A percentile compares a stretch with the other conserved stretches of the same genome.
Evolutionary conservation across 2,888 invertebrate genomes (phyloP).

Genomic region (Oligia latruncula): DNA sequence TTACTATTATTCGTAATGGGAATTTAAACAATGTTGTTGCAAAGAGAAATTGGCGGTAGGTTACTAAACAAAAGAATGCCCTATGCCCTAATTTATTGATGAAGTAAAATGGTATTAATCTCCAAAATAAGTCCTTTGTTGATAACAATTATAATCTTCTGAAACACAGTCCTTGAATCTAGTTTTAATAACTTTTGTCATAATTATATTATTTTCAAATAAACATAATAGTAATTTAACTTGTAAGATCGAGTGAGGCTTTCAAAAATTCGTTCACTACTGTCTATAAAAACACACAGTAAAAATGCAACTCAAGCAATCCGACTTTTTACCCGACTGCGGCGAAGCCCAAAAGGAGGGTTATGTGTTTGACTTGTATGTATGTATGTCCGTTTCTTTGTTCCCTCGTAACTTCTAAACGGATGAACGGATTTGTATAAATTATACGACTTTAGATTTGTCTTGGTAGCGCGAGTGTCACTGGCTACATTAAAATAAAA

Average conservation of each 20-base stretch:
- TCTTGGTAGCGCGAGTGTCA: too few relatives aligned
- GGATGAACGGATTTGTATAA: too few relatives aligned
- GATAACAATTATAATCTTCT: background rate
- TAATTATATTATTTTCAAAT: slow-evolving; percentile 28
- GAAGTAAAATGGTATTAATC: background rate
- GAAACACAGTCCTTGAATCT: background rate
- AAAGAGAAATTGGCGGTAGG: background rate
- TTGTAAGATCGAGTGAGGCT: slow-evolving; percentile 41
- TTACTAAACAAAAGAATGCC: background rate
- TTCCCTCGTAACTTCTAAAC: too few relatives aligned
- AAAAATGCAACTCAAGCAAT: slow-evolving; percentile 24
- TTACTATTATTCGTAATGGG: background rate
- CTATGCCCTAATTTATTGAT: background rate
- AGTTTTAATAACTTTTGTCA: slow-evolving; percentile 17
- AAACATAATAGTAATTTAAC: slow-evolving; percentile 40
- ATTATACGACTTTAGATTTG: too few relatives aligned
- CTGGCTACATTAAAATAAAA: too few relatives aligned
- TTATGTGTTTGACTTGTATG: too few relatives aligned
- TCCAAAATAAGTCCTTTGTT: background rate
- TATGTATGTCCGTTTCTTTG: too few relatives aligned
- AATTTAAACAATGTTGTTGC: background rate
- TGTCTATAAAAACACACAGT: slow-evolving; percentile 26
- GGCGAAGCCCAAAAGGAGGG: too few relatives aligned
- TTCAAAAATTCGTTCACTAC: slow-evolving; percentile 50
- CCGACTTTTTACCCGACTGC: background rate